phyloP scores from a whole-genome alignment of 2,888 invertebrate species.

The Halictus ligatus region DNA sequence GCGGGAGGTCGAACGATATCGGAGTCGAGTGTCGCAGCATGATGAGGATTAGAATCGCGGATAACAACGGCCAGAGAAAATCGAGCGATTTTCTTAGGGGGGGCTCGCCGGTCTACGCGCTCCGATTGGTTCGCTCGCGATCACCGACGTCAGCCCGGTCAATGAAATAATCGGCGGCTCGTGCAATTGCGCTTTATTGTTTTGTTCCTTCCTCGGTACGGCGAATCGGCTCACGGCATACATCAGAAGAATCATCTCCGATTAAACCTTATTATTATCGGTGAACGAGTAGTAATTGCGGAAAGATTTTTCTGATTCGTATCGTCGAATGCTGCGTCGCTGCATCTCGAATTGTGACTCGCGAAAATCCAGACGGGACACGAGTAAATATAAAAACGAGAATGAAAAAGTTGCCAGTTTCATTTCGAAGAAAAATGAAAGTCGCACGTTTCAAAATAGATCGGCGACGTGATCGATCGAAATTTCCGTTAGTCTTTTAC shows the following conservation, averaged over 20 bases:
- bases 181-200: constrained; percentile 68
- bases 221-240: constrained; percentile 22
- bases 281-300: constrained; percentile 25
- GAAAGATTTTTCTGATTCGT: constrained; percentile 44
- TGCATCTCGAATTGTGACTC: neutral
- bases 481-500: neutral
- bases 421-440: neutral
- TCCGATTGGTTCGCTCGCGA: constrained; percentile 47
- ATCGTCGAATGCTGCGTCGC: neutral
- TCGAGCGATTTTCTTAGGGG: constrained; percentile 38
- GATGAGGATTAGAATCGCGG: constrained; percentile 26
- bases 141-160: constrained; percentile 59
- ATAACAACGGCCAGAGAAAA: neutral
- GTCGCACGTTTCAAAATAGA: neutral
- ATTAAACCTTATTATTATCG: constrained; percentile 43
- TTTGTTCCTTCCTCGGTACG: constrained; percentile 55
- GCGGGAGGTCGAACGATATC: constrained; percentile 24
- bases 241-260: constrained; percentile 39
- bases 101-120: constrained; percentile 42
- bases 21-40: neutral
- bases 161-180: constrained; percentile 64
- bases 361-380: neutral
- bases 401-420: neutral
- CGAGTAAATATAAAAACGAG: neutral
- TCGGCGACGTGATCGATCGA: neutral